Conservation (phyloP, 92 coral and sea anemone species). For the Parazoanthus darwini region DNA sequence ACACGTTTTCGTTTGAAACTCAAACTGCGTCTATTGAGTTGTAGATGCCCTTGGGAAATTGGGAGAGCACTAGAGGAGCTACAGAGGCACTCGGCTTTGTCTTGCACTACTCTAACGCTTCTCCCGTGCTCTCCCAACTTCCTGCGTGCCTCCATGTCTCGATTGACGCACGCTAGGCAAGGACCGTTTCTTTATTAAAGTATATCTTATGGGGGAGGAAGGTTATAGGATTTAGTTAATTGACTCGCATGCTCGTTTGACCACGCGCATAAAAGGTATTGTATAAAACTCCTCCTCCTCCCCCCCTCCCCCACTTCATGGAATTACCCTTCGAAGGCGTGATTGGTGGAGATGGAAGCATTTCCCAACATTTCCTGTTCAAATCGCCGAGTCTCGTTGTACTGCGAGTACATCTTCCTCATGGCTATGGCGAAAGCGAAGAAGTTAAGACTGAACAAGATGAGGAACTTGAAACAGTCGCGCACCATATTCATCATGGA, state of each 20-base stretch:
- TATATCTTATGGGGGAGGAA: too few relatives aligned
- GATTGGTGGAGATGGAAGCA: background rate
- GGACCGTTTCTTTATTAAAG: too few relatives aligned
- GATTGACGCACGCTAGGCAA: too few relatives aligned
- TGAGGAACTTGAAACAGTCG: constrained; percentile 37
- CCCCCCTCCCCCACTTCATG: background rate
- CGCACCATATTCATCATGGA: constrained; percentile 33
- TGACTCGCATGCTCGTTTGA: background rate
- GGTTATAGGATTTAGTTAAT: background rate
- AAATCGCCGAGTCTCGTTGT: background rate
- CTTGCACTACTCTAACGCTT: too few relatives aligned
- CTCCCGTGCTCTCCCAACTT: too few relatives aligned
- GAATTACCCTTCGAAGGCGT: constrained; percentile 10
- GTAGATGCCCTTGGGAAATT: too few relatives aligned
- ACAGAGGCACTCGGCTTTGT: too few relatives aligned
- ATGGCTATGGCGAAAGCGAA: constrained; percentile 22
- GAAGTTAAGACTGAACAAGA: constrained; percentile 30
- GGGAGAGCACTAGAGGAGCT: too few relatives aligned
- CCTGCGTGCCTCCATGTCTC: too few relatives aligned
- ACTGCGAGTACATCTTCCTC: constrained; percentile 39
- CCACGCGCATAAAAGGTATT: background rate
- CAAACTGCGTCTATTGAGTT: too few relatives aligned
- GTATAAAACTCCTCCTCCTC: too few relatives aligned
- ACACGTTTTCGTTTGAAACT: too few relatives aligned
- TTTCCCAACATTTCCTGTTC: background rate